Base-by-base conservation (phyloP, 1,140 invertebrate genomes). In the Wasmannia auropunctata region DNA sequence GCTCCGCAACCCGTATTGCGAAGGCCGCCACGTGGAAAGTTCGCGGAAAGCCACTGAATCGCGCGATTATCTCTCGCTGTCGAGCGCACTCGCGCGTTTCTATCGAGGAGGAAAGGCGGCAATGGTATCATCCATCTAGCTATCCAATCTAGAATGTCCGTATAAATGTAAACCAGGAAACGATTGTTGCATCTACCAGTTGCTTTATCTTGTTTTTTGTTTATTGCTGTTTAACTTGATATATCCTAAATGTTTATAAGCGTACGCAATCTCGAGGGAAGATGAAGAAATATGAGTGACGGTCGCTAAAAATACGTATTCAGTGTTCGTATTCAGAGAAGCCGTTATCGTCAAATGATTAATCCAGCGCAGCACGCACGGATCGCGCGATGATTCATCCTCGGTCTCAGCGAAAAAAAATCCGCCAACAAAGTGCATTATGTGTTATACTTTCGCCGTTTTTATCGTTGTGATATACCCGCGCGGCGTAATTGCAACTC, bases 21-120 rank as follows among this genome's bases (percentile, higher is more conserved):
- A n/a, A 65, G 25, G 49, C 49, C 65, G 51, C 14, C 65, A 58
- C 67, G 67, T 83, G 79, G 79, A 83, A 83, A 83, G 79, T 83
- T 83, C 79, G 51, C 79, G 79, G 79, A 83, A 83, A 83, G 40
- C 19, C 49, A 34, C 63, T 54, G 58, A 49, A 79, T 65, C 76
- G 76, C 76, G 76, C 43, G 62, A 62, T 25, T 56, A 56, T 56
- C 54, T 56, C 54, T 69, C n/a, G 79, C 65, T 49, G 14, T 40
- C 11, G 31, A 51, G 46, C 10, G 79, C 43, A 37, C 22, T 69
- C 77, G 77, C 49, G 51, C 79, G 67, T 83, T 72, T 83, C 79
- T 58, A 83, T 83, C 67, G 67, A 74, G 7, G 51, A 83, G 67
- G 67, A 83, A 83, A 83, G 79, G 65, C 16, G 40, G 62, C 40